Percentiles rank a stretch among this genome's conserved stretches.
These are phyloP conservation scores for Cydia strobilella DNA, from an alignment of 1,140 invertebrate species.

Conservation along the genomic window DNA sequence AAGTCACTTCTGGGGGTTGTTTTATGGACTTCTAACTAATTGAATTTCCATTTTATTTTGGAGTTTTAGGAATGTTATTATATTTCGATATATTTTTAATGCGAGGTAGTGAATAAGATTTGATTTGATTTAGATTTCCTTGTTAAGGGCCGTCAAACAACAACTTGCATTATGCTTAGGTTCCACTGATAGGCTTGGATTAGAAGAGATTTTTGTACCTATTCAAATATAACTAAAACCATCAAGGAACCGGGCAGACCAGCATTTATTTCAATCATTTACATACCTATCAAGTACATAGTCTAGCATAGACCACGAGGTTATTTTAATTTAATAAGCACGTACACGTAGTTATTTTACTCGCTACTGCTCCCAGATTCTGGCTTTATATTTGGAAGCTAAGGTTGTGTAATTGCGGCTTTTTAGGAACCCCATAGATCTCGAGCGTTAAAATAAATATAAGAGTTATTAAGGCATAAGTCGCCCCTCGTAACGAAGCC, in stretches of 20 bases:
- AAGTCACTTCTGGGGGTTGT: slow-evolving; percentile 40
- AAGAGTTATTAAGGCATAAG: slow-evolving; percentile 10
- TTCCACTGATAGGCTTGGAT: too few species aligned
- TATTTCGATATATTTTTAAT: background rate
- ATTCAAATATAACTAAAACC: too few species aligned
- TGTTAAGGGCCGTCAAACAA: too few species aligned
- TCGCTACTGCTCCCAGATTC: background rate
- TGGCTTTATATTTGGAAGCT: background rate
- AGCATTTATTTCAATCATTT: too few species aligned
- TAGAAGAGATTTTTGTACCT: too few species aligned
- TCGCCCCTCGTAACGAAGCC: background rate
- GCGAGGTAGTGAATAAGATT: background rate
- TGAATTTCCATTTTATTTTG: slow-evolving; percentile 32
- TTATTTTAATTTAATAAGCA: too few species aligned
- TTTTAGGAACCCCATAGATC: background rate
- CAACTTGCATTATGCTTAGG: too few species aligned
- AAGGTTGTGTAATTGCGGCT: background rate
- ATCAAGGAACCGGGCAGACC: too few species aligned
- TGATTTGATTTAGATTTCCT: too few species aligned
- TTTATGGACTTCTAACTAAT: slow-evolving; percentile 45
- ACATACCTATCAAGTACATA: too few species aligned
- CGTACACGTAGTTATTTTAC: background rate
- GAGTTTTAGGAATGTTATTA: slow-evolving; percentile 3
- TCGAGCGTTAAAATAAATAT: slow-evolving; percentile 11
- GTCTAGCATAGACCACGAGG: background rate